Evolutionary conservation across 1,140 invertebrate genomes (phyloP).

Genomic region (Helicorthomorpha holstii): DNA sequence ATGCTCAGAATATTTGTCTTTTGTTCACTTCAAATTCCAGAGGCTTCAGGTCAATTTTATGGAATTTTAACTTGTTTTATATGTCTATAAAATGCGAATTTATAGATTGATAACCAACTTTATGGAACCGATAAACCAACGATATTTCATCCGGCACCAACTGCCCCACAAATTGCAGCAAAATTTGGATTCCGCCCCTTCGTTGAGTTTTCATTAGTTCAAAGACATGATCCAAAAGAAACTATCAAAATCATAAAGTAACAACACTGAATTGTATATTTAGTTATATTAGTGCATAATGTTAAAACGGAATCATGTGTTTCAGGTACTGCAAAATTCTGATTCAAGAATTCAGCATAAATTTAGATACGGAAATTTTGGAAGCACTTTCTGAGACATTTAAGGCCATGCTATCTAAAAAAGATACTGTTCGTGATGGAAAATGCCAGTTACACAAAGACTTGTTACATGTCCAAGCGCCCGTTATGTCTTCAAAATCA

Average conservation of each 20-base stretch:
- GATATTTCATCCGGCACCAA: conserved; percentile 44
- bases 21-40: conserved; percentile 49
- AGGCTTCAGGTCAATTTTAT: conserved; percentile 33
- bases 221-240: conserved; percentile 31
- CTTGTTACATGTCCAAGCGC: no score
- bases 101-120: conserved; percentile 61
- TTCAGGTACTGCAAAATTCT: conserved; percentile 47
- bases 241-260: conserved; percentile 34
- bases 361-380: conserved; percentile 54
- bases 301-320: no score
- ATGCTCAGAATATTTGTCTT: conserved; percentile 45
- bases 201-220: conserved; percentile 45
- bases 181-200: conserved; percentile 41
- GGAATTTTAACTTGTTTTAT: conserved; percentile 4
- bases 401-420: neutral
- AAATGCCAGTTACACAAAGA: neutral
- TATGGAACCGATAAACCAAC: conserved; percentile 55
- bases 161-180: conserved; percentile 25
- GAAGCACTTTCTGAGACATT: conserved; percentile 30
- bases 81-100: neutral
- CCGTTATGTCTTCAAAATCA: no score
- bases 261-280: neutral
- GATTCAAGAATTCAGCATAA: conserved; percentile 50
- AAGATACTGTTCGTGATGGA: neutral
- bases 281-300: no score